These are phyloP conservation scores for Brachypteracias leptosomus DNA, from an alignment of 2,113 vertebrate species.

Conservation along the genomic window DNA sequence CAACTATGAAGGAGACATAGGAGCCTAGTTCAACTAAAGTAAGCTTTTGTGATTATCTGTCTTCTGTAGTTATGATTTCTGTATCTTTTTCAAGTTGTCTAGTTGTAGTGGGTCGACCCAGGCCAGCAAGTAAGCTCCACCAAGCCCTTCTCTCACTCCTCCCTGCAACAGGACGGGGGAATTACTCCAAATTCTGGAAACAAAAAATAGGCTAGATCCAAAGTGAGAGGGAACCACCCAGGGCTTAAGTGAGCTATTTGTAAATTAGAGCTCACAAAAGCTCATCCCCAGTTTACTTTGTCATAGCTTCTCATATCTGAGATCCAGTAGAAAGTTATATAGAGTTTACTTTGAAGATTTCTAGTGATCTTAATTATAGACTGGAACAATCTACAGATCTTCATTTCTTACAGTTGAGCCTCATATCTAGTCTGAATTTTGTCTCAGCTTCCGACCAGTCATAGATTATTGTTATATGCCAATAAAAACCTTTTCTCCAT, in stretches of 20 bases:
- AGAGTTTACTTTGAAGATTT: not conserved
- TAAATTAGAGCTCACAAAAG: not conserved
- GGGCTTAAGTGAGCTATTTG: not conserved
- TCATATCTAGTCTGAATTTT: not conserved
- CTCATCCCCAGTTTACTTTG: not conserved
- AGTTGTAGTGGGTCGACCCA: not conserved
- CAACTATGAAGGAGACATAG: not conserved
- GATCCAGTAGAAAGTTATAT: not conserved
- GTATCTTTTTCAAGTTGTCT: not conserved
- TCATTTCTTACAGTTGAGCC: not conserved
- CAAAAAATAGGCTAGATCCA: not conserved
- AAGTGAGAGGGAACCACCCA: not conserved
- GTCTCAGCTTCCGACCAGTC: not conserved
- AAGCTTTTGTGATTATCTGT: not conserved
- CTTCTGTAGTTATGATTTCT: not conserved
- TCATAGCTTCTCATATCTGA: not conserved
- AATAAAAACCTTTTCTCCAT: not conserved
- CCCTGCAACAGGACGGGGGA: not conserved
- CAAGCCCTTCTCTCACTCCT: not conserved
- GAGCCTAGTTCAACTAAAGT: not conserved
- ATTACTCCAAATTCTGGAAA: not conserved
- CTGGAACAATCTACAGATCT: not conserved
- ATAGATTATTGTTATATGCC: not conserved
- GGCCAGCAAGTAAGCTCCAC: not conserved
- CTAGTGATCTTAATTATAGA: not conserved